These are phyloP conservation scores for Rhagologus leucostigma DNA, from an alignment of 2,113 vertebrate genomes.

Conservation along the genomic window DNA sequence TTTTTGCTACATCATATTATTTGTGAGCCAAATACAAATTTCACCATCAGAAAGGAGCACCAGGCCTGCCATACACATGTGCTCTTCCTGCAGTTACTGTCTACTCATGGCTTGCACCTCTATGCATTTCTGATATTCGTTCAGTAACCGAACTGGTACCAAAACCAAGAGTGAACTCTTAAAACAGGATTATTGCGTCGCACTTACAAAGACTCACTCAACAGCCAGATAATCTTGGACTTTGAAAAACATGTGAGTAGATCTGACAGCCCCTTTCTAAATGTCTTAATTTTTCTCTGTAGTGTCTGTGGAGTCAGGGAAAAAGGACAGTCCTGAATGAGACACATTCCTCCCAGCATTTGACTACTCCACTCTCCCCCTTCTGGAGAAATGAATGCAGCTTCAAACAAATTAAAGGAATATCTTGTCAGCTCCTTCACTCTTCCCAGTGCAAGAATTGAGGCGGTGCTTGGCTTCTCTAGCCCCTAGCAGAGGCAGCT, in stretches of 20 bases:
- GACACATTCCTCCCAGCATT: background rate
- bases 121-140: background rate
- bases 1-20: background rate
- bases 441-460: background rate
- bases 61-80: fast-evolving
- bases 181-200: background rate
- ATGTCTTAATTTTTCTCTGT: background rate
- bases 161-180: background rate
- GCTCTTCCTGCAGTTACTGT: background rate
- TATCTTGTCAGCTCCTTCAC: background rate
- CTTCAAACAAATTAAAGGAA: background rate
- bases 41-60: background rate
- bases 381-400: conserved; percentile 54
- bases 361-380: conserved; percentile 18
- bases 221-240: background rate
- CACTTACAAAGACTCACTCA: background rate
- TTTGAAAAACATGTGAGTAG: background rate
- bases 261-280: background rate
- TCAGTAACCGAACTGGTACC: background rate
- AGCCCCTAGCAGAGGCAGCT: background rate
- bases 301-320: background rate
- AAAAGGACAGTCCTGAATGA: background rate
- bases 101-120: background rate
- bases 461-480: background rate
- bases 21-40: background rate